Conservation (phyloP, 2,797 vertebrate genomes). For the Anabas testudineus region DNA sequence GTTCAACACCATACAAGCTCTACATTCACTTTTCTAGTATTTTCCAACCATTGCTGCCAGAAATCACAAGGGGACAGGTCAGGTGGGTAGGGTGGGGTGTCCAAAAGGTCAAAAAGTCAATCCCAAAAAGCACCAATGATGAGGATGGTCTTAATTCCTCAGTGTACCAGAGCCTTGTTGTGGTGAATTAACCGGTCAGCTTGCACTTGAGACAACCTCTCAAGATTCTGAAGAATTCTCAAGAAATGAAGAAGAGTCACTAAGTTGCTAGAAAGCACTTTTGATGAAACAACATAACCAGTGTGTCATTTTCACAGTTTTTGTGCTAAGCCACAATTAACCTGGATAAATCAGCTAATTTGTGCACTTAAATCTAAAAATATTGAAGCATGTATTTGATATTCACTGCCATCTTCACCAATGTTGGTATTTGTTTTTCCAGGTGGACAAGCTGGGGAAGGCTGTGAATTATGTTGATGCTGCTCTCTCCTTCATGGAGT, state of each 20-base stretch:
- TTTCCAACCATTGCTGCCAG: no score
- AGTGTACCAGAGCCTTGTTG: no score
- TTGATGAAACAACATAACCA: background rate
- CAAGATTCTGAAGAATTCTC: no score
- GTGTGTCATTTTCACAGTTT: background rate
- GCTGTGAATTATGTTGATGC: slow-evolving; percentile 97
- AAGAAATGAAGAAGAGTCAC: background rate
- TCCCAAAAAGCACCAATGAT: no score
- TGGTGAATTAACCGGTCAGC: no score
- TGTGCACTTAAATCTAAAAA: background rate
- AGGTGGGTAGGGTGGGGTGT: no score
- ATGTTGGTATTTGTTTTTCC: slow-evolving; percentile 9
- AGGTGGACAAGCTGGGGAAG: slow-evolving; percentile 98
- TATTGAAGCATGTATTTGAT: background rate
- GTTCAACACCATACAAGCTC: no score
- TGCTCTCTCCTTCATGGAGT: slow-evolving; percentile 97
- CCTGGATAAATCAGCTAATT: background rate
- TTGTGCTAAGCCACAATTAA: background rate
- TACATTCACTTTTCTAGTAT: no score
- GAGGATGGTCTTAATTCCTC: no score
- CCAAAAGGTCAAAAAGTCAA: no score
- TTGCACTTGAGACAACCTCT: no score
- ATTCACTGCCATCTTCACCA: background rate
- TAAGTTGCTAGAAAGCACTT: background rate
- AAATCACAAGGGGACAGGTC: no score